Percentiles rank a stretch among this genome's conserved stretches.
phyloP scores from a whole-genome alignment of 2,888 invertebrate species.

The Philopedon plagiatum region DNA sequence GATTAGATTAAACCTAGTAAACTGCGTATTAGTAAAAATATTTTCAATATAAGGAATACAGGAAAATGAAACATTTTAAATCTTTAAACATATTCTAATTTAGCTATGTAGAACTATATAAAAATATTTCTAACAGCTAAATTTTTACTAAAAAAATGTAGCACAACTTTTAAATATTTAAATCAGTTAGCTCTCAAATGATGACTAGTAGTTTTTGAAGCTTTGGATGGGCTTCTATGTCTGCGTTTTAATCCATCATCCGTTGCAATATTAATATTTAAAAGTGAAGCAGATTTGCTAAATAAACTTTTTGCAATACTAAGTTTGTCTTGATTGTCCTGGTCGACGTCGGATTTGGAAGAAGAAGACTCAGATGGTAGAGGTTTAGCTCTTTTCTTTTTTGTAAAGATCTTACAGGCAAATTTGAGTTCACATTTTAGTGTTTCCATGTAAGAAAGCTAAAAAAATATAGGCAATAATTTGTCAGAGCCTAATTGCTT shows the following conservation, averaged over 20 bases:
- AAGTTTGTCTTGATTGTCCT: slow-evolving; percentile 53
- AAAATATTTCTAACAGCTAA: too few species aligned
- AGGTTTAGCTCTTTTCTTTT: slow-evolving; percentile 76
- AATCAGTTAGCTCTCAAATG: slow-evolving; percentile 23
- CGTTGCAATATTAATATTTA: slow-evolving; percentile 57
- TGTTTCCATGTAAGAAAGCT: slow-evolving; percentile 80
- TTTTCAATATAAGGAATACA: too few species aligned
- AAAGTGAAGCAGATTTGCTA: slow-evolving; percentile 55
- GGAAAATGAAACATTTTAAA: too few species aligned
- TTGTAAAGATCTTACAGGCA: slow-evolving; percentile 79
- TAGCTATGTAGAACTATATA: too few species aligned
- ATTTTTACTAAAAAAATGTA: too few species aligned
- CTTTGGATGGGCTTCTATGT: slow-evolving; percentile 19
- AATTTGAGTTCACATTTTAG: slow-evolving; percentile 79
- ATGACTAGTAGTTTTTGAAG: slow-evolving; percentile 6
- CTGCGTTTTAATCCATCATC: slow-evolving; percentile 1
- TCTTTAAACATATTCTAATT: too few species aligned
- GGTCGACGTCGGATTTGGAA: slow-evolving; percentile 58
- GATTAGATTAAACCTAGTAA: too few species aligned
- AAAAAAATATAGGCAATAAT: slow-evolving; percentile 56
- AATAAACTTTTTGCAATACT: slow-evolving; percentile 56
- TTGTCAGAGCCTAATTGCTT: too few species aligned
- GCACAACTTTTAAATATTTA: too few species aligned
- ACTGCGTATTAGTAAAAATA: too few species aligned
- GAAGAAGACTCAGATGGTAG: slow-evolving; percentile 55